These are phyloP conservation scores for Zophobas morio DNA, from an alignment of 1,140 invertebrate species.

Conservation along the genomic window DNA sequence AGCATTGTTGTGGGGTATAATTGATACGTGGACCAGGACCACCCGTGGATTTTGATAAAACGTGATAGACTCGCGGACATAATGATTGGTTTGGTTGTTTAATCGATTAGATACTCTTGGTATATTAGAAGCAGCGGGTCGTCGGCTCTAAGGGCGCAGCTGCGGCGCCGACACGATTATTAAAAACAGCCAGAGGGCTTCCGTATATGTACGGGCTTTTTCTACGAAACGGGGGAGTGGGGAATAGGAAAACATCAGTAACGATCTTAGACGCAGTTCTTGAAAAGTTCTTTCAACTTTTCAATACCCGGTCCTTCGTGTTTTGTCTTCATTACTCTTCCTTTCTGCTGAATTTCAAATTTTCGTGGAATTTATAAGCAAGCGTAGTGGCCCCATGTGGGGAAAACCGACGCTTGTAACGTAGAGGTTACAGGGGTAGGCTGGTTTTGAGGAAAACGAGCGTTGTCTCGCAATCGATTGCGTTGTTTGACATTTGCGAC, in stretches of 20 bases:
- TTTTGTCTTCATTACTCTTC: no score
- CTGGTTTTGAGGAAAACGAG: no score
- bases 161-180: constrained; percentile 51
- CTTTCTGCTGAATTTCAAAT: no score
- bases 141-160: constrained; percentile 35
- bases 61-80: constrained; percentile 50
- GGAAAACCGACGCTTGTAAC: no score
- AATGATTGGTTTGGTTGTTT: constrained; percentile 56
- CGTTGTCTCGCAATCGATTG: no score
- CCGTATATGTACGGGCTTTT: constrained; percentile 14
- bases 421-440: no score
- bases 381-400: no score
- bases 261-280: no score
- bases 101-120: constrained; percentile 54
- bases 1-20: constrained; percentile 9
- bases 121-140: constrained; percentile 54
- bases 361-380: no score
- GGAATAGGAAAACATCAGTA: no score
- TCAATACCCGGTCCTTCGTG: no score
- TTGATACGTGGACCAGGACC: constrained; percentile 41
- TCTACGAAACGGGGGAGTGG: background rate
- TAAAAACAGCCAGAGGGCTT: constrained; percentile 52
- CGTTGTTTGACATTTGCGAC: constrained; percentile 2
- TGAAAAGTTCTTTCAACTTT: no score
- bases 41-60: constrained; percentile 53